Evolutionary conservation across 2,888 invertebrate genomes (phyloP), one percentile per base, ranked within the genome.

Genomic region (Axea sp.): DNA sequence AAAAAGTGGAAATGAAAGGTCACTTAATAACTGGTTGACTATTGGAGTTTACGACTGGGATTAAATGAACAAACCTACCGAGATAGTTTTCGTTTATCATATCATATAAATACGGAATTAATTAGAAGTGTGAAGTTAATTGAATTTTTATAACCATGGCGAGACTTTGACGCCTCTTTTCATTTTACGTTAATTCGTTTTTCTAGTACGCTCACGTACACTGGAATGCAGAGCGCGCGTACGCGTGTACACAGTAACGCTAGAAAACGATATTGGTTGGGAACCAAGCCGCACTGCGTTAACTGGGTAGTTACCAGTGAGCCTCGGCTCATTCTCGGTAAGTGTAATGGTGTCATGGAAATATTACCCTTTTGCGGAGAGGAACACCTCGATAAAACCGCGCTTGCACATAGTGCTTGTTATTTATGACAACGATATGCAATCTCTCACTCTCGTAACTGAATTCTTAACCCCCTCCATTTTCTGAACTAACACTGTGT

Each of bases 141-240:
- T 83, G 84, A 84, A 84, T 83, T 83, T 84, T 84, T 82, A 82
- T 82, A 83, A 82, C 80, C 76, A 76, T 78, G 72, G 77, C 76
- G 73, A 78, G 77, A 74, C 45, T 59, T 64, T 64, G 75, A 62
- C 68, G 73, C 62, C 37, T 68, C 59, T 67, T 33, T 33, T 64
- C 71, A 64, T 67, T 65, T 67, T 47, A 41, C 28, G 37, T 39
- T 57, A 74, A 74, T 74, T 64, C 74, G 64, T 74, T 69, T 68
- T 73, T 55, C 49, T 14, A 53, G 57, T 33, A 26, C 26, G 6
- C 37, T 14, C 26, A 57, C 67, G 15, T 30, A 55, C 22, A 64
- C 53, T 33, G n/a, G 3, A 14, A 35, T 39, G 33, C 19, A 3
- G 9, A 28, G 31, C 24, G 30, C 37, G 22, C 28, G 64, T 39